These are phyloP conservation scores for Bombus consobrinus DNA, from an alignment of 1,140 invertebrate genomes.

Conservation along the genomic window DNA sequence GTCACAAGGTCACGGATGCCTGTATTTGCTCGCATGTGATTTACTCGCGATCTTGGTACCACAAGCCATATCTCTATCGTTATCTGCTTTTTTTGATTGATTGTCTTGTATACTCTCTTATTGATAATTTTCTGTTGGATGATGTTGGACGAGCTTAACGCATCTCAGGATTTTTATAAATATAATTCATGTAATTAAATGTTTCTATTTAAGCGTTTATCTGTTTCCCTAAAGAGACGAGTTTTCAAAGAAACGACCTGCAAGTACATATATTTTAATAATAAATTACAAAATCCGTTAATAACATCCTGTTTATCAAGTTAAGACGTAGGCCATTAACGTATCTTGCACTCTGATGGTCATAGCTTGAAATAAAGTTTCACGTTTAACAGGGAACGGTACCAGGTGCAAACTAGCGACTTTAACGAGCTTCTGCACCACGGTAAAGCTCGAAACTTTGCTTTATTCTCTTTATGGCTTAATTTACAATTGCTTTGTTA, in stretches of 20 bases:
- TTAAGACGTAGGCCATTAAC: not conserved
- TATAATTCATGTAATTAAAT: too few species aligned
- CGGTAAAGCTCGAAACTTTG: not conserved
- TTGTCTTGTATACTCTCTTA: not conserved
- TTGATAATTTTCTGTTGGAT: not conserved
- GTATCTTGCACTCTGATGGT: not conserved
- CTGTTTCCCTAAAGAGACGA: too few species aligned
- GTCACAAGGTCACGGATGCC: constrained; percentile 54
- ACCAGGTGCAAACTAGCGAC: not conserved
- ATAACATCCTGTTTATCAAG: too few species aligned
- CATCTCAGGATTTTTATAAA: too few species aligned
- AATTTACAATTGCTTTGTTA: not conserved
- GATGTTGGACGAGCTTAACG: too few species aligned
- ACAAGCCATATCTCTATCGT: too few species aligned
- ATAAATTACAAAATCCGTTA: not conserved
- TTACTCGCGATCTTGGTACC: not conserved
- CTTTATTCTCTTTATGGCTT: not conserved
- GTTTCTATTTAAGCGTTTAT: too few species aligned
- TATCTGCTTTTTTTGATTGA: not conserved
- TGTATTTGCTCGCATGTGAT: not conserved
- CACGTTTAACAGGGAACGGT: not conserved
- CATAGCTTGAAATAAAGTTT: not conserved
- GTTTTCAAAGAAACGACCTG: too few species aligned
- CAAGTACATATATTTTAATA: not conserved
- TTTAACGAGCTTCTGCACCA: not conserved